phyloP scores from a whole-genome alignment of 2,797 vertebrate genomes.

The Phrynocephalus guinanensis region DNA sequence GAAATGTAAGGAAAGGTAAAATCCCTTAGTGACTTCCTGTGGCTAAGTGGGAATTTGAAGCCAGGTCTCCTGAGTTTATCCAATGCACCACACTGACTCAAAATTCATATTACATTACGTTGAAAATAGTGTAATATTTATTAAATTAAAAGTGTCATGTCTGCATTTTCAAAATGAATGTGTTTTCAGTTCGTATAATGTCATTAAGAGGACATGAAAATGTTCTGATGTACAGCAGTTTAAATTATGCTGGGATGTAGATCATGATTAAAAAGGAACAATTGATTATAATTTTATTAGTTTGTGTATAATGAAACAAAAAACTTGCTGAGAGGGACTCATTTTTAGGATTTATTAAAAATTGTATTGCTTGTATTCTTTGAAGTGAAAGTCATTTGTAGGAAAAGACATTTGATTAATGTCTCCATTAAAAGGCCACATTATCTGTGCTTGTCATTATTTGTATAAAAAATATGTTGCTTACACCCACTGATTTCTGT shows the following conservation, averaged over 20 bases:
- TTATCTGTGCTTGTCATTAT: conserved; percentile 26
- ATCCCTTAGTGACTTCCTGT: too few species aligned
- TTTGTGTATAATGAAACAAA: conserved; percentile 35
- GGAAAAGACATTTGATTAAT: conserved; percentile 65
- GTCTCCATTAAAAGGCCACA: conserved; percentile 55
- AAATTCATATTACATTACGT: background rate
- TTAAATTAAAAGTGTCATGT: background rate
- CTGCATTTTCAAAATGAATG: background rate
- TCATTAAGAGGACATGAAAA: background rate
- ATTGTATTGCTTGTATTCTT: conserved; percentile 53
- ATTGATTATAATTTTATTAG: conserved; percentile 44
- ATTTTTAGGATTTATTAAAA: conserved; percentile 59
- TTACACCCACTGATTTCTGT: conserved; percentile 60
- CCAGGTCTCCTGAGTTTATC: too few species aligned
- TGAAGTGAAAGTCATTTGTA: conserved; percentile 48
- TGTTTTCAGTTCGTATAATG: background rate
- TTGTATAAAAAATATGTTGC: conserved; percentile 62
- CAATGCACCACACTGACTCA: too few species aligned
- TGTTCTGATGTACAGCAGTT: conserved; percentile 13
- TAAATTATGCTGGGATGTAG: conserved; percentile 14
- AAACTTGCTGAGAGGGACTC: conserved; percentile 55
- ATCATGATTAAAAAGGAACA: background rate
- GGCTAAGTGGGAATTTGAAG: too few species aligned
- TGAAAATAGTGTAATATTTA: background rate
- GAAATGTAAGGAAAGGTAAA: too few species aligned